Conservation (phyloP, 2,113 vertebrate species). For the Eulemur macaco region DNA sequence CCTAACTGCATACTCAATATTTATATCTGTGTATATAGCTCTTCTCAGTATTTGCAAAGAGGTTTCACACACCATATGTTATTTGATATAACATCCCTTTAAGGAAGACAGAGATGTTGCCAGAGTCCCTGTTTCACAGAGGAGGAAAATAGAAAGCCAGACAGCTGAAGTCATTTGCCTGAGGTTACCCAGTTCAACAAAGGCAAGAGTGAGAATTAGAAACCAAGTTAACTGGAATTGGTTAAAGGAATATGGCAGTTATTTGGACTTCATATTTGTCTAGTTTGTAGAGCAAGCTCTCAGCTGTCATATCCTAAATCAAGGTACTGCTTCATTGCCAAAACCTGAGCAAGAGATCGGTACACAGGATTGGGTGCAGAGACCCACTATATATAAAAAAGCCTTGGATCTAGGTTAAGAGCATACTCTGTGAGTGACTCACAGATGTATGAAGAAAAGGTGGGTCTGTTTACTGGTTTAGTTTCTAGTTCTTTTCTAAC, state of each 20-base stretch:
- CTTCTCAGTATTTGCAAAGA: background rate
- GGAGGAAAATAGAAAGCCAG: background rate
- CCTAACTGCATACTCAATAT: background rate
- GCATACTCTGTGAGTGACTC: background rate
- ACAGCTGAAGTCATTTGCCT: background rate
- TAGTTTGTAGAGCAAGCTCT: background rate
- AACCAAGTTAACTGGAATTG: background rate
- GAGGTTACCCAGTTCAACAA: background rate
- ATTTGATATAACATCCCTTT: background rate
- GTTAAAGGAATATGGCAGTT: background rate
- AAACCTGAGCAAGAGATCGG: background rate
- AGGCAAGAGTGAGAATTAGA: background rate
- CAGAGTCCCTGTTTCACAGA: background rate
- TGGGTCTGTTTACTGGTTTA: background rate
- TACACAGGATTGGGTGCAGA: background rate
- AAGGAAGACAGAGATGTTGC: background rate
- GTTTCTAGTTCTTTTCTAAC: constrained; percentile 5
- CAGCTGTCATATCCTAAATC: background rate
- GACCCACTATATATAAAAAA: background rate
- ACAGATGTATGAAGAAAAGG: background rate
- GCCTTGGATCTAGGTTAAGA: background rate
- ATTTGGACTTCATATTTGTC: background rate
- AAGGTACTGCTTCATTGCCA: background rate
- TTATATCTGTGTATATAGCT: background rate
- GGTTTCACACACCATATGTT: background rate